Conservation (phyloP, 30 jellyfish, hydroid and myxozoan genomes). For the Turritopsis rubra region DNA sequence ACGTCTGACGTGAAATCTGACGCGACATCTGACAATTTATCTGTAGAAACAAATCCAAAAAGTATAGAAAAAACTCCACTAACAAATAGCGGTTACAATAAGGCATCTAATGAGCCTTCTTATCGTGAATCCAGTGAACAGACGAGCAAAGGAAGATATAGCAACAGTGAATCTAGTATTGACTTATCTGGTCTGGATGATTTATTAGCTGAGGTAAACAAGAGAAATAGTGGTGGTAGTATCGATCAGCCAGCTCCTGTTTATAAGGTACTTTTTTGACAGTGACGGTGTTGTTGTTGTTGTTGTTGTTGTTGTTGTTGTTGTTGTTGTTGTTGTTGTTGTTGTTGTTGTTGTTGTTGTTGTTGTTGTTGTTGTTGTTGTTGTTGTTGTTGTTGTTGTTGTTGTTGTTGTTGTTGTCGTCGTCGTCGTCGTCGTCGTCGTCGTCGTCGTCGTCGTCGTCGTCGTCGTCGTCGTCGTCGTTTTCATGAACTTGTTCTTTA, state of each 20-base stretch:
- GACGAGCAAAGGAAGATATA: not conserved
- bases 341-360: too few relatives aligned
- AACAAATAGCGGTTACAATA: not conserved
- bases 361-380: too few relatives aligned
- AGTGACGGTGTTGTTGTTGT: not conserved
- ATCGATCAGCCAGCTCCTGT: not conserved
- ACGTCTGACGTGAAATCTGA: not conserved
- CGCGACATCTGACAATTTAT: conserved; percentile 18
- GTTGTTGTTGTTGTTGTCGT: too few relatives aligned
- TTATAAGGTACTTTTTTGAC: not conserved
- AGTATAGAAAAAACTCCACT: not conserved
- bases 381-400: too few relatives aligned
- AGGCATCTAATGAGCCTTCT: not conserved
- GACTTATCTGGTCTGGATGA: conserved; percentile 43
- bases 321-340: not conserved
- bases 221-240: conserved; percentile 16
- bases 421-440: too few relatives aligned
- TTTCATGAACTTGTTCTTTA: too few relatives aligned
- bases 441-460: too few relatives aligned
- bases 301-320: not conserved
- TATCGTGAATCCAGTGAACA: not conserved
- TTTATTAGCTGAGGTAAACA: conserved; percentile 24
- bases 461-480: too few relatives aligned
- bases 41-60: too few relatives aligned
- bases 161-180: conserved; percentile 1